Evolutionary conservation across 2,113 vertebrate species (phyloP).

Genomic region (Hystrix cristata): DNA sequence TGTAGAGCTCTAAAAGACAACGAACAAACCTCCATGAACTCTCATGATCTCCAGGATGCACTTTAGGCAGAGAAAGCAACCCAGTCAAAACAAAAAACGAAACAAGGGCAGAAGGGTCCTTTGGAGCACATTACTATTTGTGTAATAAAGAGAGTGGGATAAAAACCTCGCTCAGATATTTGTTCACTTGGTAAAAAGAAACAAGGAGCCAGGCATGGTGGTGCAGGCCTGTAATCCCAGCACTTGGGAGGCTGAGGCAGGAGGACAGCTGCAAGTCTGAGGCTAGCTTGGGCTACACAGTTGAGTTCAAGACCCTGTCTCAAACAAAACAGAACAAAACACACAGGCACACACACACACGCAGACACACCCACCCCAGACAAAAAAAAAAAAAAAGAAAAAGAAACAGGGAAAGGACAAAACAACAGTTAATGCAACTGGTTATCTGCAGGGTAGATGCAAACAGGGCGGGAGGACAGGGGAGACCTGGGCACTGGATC

Average conservation of each 20-base stretch:
- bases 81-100: neutral
- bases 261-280: neutral
- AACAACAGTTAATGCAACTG: neutral
- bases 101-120: neutral
- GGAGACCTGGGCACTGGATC: neutral
- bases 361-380: too few species aligned
- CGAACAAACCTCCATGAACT: neutral
- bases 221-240: neutral
- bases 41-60: neutral
- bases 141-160: neutral
- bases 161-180: neutral
- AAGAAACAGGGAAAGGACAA: neutral
- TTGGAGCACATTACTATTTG: neutral
- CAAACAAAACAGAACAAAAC: neutral
- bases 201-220: neutral
- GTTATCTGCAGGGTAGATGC: neutral
- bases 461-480: neutral
- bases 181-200: neutral
- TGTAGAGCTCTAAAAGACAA: neutral
- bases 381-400: too few species aligned
- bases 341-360: neutral
- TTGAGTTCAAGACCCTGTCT: neutral
- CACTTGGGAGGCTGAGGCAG: neutral
- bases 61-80: neutral
- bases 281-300: neutral